Evolutionary conservation across 2,888 invertebrate species (phyloP).

Genomic region (Gryllus longicercus): DNA sequence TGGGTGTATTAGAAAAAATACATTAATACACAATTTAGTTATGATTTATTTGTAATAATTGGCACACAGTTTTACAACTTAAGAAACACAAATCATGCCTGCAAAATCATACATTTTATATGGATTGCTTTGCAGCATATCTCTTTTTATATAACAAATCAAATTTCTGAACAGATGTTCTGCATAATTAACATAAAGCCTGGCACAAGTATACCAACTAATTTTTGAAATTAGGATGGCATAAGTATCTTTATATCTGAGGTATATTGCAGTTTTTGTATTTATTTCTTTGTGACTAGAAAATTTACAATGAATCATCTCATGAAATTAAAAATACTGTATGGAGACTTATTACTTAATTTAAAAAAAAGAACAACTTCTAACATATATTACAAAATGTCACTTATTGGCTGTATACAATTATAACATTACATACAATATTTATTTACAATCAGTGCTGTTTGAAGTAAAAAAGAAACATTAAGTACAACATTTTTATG

Average conservation of each 20-base stretch:
- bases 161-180: constrained; percentile 20
- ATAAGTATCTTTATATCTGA: too few species aligned
- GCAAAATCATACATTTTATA: constrained; percentile 11
- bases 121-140: too few species aligned
- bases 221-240: too few species aligned
- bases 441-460: constrained; percentile 35
- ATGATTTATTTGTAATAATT: constrained; percentile 36
- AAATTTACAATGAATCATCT: constrained; percentile 29
- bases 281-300: background rate
- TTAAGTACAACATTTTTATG: constrained; percentile 23
- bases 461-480: constrained; percentile 31
- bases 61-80: constrained; percentile 36
- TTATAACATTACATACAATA: constrained; percentile 33
- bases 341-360: constrained; percentile 23
- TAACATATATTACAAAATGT: constrained; percentile 26
- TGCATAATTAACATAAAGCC: constrained; percentile 28
- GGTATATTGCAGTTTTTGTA: too few species aligned
- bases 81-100: constrained; percentile 32
- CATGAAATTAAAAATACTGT: constrained; percentile 30
- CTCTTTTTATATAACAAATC: too few species aligned
- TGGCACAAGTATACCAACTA: constrained; percentile 18
- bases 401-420: constrained; percentile 19
- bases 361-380: constrained; percentile 21
- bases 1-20: too few species aligned
- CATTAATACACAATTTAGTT: constrained; percentile 20